phyloP scores from a whole-genome alignment of 64 coral and sea anemone species.

The Stichodactyla mertensii region DNA sequence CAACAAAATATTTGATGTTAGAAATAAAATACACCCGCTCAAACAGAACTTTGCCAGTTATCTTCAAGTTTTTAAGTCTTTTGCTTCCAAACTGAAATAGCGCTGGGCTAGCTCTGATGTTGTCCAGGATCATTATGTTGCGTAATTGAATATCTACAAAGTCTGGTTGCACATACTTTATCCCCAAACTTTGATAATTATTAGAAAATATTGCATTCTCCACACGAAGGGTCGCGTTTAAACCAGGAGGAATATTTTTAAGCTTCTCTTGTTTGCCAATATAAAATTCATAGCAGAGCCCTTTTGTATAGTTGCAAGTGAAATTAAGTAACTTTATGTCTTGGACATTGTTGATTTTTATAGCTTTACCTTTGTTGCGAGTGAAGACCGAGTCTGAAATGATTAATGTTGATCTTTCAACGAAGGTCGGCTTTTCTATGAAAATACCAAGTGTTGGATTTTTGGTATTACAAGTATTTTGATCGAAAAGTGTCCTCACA shows the following conservation, averaged over 20 bases:
- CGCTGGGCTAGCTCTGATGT: not conserved
- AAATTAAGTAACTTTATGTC: not conserved
- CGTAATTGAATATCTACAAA: not conserved
- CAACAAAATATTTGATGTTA: not conserved
- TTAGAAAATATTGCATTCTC: not conserved
- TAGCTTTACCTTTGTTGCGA: not conserved
- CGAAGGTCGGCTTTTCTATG: not conserved
- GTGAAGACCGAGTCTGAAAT: not conserved
- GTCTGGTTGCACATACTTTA: slow-evolving; percentile 1
- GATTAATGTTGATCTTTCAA: not conserved
- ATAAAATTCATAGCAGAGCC: not conserved
- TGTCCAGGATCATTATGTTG: not conserved
- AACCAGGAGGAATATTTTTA: not conserved
- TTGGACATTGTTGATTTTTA: not conserved
- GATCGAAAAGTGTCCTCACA: not conserved
- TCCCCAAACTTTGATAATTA: not conserved
- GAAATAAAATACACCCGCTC: not conserved
- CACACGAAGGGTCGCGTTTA: not conserved
- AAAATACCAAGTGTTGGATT: not conserved
- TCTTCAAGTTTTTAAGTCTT: not conserved
- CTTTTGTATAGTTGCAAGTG: not conserved
- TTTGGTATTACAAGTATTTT: not conserved
- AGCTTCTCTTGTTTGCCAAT: not conserved
- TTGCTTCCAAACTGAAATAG: not conserved
- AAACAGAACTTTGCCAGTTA: not conserved